These are phyloP conservation scores for Synanthedon tipuliformis DNA, from an alignment of 2,888 invertebrate species.

Conservation along the genomic window DNA sequence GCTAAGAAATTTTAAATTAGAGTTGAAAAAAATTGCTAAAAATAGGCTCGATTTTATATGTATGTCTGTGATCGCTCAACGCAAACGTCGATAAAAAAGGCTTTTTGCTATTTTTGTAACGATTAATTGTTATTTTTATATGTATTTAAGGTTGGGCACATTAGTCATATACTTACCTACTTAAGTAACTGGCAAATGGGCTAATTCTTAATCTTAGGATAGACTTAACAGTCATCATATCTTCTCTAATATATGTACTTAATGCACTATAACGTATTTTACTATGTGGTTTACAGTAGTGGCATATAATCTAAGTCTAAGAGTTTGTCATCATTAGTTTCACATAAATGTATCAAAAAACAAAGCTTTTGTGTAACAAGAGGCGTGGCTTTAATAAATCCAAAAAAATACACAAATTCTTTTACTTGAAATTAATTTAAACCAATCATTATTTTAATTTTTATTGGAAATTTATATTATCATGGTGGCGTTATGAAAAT, in stretches of 20 bases:
- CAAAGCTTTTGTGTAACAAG: constrained; percentile 34
- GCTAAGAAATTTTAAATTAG: too few relatives aligned
- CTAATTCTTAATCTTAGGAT: not conserved
- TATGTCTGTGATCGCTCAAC: constrained; percentile 19
- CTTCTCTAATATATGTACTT: not conserved
- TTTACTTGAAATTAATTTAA: too few relatives aligned
- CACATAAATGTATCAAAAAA: not conserved
- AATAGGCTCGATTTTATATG: not conserved
- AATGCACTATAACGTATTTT: constrained; percentile 30
- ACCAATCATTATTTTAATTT: too few relatives aligned
- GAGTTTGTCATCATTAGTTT: not conserved
- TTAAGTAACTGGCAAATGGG: too few relatives aligned
- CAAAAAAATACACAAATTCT: too few relatives aligned
- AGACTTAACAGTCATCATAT: not conserved
- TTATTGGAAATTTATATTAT: too few relatives aligned
- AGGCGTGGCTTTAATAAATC: constrained; percentile 6
- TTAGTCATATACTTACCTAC: too few relatives aligned
- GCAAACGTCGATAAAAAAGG: constrained; percentile 5
- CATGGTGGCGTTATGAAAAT: too few relatives aligned
- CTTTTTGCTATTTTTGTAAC: not conserved
- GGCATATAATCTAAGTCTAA: constrained; percentile 1
- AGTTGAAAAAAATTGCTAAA: not conserved
- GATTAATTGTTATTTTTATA: not conserved
- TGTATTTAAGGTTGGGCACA: not conserved
- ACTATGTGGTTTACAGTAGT: constrained; percentile 31